Evolutionary conservation across 1,140 invertebrate genomes (phyloP).

Genomic region (Leptinotarsa undecemlineata): DNA sequence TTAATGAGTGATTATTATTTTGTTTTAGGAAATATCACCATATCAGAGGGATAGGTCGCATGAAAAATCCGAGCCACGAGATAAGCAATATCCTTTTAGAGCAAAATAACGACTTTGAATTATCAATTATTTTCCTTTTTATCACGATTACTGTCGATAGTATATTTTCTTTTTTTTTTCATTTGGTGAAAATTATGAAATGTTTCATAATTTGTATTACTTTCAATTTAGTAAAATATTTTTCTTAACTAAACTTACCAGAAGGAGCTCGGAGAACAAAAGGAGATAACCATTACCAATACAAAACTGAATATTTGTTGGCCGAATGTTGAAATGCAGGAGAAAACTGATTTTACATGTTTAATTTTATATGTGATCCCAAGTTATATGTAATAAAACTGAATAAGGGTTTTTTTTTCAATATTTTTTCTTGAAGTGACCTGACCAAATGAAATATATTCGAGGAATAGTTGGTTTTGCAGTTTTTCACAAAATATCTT

Average conservation of each 20-base stretch:
- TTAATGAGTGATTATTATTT: constrained; percentile 35
- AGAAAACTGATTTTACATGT: constrained; percentile 9
- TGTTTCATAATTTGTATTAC: too few relatives aligned
- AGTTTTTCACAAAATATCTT: too few relatives aligned
- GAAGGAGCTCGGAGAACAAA: constrained; percentile 62
- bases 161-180: constrained; percentile 17
- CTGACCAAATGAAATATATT: too few relatives aligned
- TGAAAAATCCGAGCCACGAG: constrained; percentile 67
- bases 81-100: constrained; percentile 81
- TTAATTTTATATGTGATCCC: constrained; percentile 20
- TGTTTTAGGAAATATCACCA: constrained; percentile 72
- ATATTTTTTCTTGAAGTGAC: too few relatives aligned
- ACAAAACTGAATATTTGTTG: constrained; percentile 14
- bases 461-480: too few relatives aligned
- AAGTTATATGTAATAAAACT: constrained; percentile 21
- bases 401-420: background rate
- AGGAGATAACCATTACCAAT: constrained; percentile 54
- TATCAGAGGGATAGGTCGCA: constrained; percentile 68
- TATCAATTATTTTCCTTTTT: too few relatives aligned
- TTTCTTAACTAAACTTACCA: constrained; percentile 60
- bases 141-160: constrained; percentile 11
- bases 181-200: background rate
- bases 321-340: constrained; percentile 10
- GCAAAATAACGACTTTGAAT: background rate
- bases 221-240: constrained; percentile 25